Evolutionary conservation across 2,113 vertebrate genomes (phyloP).

Genomic region (Nycticryphes semicollaris): DNA sequence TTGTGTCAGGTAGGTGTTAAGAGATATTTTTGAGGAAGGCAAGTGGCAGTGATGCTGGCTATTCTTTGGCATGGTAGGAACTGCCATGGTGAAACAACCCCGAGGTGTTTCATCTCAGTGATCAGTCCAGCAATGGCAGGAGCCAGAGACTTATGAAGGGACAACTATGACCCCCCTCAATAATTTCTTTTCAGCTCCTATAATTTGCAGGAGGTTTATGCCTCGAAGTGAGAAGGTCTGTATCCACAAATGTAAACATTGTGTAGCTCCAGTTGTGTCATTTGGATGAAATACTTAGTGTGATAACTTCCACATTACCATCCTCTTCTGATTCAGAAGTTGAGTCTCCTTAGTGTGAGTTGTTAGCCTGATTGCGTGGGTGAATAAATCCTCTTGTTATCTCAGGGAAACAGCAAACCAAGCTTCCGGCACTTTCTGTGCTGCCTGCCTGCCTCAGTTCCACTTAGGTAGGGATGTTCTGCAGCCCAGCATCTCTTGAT

Average conservation of each 20-base stretch:
- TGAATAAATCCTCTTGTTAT: slow-evolving; percentile 26
- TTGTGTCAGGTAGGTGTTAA: background rate
- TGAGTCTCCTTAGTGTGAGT: background rate
- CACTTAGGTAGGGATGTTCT: background rate
- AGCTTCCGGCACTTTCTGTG: background rate
- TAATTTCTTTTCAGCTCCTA: background rate
- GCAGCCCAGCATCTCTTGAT: background rate
- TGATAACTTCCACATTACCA: slow-evolving; percentile 4
- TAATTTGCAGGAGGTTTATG: background rate
- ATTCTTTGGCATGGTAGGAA: background rate
- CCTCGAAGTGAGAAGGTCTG: background rate
- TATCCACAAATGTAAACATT: background rate
- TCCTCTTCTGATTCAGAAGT: slow-evolving; percentile 43
- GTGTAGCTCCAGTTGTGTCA: background rate
- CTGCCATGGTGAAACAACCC: background rate
- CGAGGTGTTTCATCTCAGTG: background rate
- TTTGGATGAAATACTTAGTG: slow-evolving; percentile 2
- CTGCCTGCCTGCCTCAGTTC: background rate
- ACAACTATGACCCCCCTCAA: background rate
- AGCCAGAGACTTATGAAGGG: background rate
- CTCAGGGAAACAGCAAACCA: background rate
- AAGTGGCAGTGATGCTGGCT: background rate
- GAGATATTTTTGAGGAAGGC: background rate
- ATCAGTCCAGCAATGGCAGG: background rate
- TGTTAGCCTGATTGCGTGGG: slow-evolving; percentile 23